Evolutionary conservation across 2,113 vertebrate genomes (phyloP), one percentile per base, ranked within the genome.

Genomic region (Caloenas nicobarica): DNA sequence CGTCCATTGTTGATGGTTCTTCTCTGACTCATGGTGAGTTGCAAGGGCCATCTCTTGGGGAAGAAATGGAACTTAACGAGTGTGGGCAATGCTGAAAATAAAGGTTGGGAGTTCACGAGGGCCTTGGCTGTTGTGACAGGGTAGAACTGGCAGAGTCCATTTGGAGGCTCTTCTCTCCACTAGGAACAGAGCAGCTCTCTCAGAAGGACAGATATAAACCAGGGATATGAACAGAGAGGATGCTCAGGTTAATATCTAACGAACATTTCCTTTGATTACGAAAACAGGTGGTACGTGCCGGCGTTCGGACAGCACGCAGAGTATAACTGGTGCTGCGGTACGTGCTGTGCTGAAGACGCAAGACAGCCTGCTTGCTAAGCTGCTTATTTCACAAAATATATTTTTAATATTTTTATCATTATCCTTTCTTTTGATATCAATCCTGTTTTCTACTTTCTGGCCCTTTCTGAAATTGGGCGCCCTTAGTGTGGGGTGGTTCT

Each of bases 391-490:
- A 91, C 62, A 58, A 26, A 61, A 80, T 66, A 9, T 80, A 44
- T 44, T 87, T 84, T 86, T 79, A 64, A 74, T 91, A 38, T 78
- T 76, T 79, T 79, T 85, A 4, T 83, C 95, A 86, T 83, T 81
- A 74, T 40, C 33, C 53, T 88, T 86, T 73, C 76, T 91, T 81
- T 34, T 64, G 33, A 11, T 86, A 60, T 74, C 68, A 38, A 57
- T 91, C 71, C 57, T 56, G 0, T 92, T 86, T 84, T 92, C 77
- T 56, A 19, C 80, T 83, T 80, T 58, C 34, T 86, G 72, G 81
- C 76, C 82, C 33, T 69, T 89, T 78, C 51, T 74, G 71, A n/a
- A 54, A 29, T 66, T 17, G 64, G 71, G 56, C 25, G 77, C 48
- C 93, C 76, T 81, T 53, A 42, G 53, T 60, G 86, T 60, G 53